phyloP scores from a whole-genome alignment of 2,888 invertebrate genomes.

The Rhimphoctona megacephalus region DNA sequence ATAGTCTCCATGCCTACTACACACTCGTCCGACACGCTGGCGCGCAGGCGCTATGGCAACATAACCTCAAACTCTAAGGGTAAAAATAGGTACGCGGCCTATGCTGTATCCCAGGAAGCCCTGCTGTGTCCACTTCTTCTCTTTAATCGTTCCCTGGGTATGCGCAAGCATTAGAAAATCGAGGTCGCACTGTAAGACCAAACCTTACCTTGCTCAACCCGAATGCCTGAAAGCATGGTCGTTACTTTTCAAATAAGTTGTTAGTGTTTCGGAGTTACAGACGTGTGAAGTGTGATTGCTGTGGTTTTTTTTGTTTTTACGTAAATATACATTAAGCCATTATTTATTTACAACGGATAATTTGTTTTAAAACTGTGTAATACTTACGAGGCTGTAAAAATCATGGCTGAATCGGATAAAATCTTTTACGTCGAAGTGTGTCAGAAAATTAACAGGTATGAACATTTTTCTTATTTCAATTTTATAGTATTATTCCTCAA shows the following conservation, averaged over 20 bases:
- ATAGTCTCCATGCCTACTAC: too few relatives aligned
- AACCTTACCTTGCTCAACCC: background rate
- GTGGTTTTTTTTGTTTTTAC: background rate
- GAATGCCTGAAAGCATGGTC: background rate
- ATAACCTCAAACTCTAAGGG: too few relatives aligned
- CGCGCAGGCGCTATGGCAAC: too few relatives aligned
- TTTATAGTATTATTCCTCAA: background rate
- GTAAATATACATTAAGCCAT: background rate
- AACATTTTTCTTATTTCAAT: conserved; percentile 24
- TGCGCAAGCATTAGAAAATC: too few relatives aligned
- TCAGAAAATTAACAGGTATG: conserved; percentile 80
- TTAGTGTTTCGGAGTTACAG: background rate
- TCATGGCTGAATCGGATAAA: background rate
- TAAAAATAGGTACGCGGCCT: too few relatives aligned
- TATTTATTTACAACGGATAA: background rate
- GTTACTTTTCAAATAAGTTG: conserved; percentile 17
- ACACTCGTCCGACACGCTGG: too few relatives aligned
- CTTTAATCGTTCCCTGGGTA: too few relatives aligned
- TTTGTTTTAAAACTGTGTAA: background rate
- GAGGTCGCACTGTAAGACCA: too few relatives aligned
- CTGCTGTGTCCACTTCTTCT: too few relatives aligned
- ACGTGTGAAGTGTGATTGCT: background rate
- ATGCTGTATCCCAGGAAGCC: too few relatives aligned
- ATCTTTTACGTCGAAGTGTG: conserved; percentile 80
- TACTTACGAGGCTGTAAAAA: background rate